Conservation (phyloP, 2,113 vertebrate genomes). For the Caretta caretta region DNA sequence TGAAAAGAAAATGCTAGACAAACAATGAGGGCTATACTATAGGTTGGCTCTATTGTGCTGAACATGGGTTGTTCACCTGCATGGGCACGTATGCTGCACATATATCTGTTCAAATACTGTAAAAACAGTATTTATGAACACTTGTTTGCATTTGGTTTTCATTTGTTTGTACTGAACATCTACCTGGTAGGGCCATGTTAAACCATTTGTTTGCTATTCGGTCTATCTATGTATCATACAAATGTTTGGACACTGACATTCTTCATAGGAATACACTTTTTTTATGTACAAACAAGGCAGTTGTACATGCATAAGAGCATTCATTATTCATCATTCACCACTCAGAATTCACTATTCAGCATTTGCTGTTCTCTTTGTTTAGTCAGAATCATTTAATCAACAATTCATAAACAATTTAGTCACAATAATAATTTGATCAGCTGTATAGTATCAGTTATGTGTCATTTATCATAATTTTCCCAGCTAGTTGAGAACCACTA, state of each 20-base stretch:
- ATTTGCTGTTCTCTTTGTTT: neutral
- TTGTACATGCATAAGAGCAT: rapidly evolving
- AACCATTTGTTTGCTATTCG: neutral
- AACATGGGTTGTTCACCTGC: neutral
- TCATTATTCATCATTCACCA: neutral
- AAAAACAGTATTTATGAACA: rapidly evolving
- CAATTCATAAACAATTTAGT: neutral
- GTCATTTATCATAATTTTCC: neutral
- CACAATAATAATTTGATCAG: neutral
- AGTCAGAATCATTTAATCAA: neutral
- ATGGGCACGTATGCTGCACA: rapidly evolving
- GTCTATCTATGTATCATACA: rapidly evolving
- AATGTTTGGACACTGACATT: neutral
- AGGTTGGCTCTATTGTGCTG: neutral
- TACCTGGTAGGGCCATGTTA: neutral
- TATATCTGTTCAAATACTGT: rapidly evolving
- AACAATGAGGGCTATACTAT: neutral
- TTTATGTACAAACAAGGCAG: neutral
- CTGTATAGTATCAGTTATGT: neutral
- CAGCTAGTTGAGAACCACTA: neutral
- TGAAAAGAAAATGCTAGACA: rapidly evolving
- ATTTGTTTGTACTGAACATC: neutral
- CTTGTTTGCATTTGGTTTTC: neutral
- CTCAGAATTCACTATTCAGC: neutral
- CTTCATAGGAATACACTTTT: neutral